Evolutionary conservation across 2,888 invertebrate species (phyloP), one percentile per base, ranked within the genome.

Genomic region (Drosophila prolongata): DNA sequence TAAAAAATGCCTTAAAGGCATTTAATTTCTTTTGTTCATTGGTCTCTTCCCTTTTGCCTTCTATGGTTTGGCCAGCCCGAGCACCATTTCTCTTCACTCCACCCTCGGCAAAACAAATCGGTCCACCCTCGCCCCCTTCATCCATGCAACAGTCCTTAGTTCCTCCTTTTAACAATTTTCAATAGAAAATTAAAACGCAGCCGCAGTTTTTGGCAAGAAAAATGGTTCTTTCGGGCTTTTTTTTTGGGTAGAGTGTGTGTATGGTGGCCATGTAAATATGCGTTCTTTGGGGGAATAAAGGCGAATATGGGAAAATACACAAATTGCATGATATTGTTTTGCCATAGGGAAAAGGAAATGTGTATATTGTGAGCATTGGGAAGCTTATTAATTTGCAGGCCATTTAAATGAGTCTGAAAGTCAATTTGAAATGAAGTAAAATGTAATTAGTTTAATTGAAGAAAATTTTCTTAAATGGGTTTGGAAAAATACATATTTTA

Each of bases 21-120:
- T 86, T 86, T 79, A 87, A 87, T 87, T 87, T 87, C 87, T 86
- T 85, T 87, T 86, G 85, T 87, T 83, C 77, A 77, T 79, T 81
- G 87, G 77, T 71, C 71, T 78, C 68, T 67, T 64, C 69, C 72
- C 75, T 72, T 78, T 80, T 60, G 64, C 72, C 72, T 58, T 71
- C 64, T 71, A 71, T 62, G 71, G 71, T 57, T 70, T 52, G 54
- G 38, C 53, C 72, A 52, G 62, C 42, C 59, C 10, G 42, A 16
- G 34, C 16, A 35, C 70, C 34, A 58, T 52, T 42, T 43, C 56
- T 56, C 40, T 11, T 19, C 47, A 10, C 38, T 43, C 49, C 44
- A 16, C 46, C 27, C 47, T 35, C 49, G 19, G 46, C 24, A 30
- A 47, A 67, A 65, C 66, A 67, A 55, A 67, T 67, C 66, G 66